Evolutionary conservation across 2,113 vertebrate genomes (phyloP), one percentile per base, ranked within the genome.

Genomic region (Dunckerocampus dactyliophorus): DNA sequence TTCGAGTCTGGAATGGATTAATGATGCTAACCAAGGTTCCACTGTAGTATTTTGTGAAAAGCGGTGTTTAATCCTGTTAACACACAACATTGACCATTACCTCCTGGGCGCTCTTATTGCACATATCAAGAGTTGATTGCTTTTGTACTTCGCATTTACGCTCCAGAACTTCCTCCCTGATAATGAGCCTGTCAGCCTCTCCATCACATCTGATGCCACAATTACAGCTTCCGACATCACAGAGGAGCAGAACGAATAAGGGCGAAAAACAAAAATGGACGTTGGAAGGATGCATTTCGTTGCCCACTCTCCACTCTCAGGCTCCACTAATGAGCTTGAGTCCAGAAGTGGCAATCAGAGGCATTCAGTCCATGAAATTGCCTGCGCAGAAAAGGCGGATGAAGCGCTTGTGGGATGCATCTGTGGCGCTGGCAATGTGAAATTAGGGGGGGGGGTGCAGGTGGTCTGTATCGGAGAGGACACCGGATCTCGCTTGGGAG

Each of bases 281-380:
- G 3, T n/a, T n/a, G 57, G 39, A 58, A 55, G 11, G 59, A 19
- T 67, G 56, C 24, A 54, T 72, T 79, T 54, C 65, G 51, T 71
- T 62, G 47, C 62, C 62, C 62, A 63, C 39, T 69, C 34, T 42
- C 45, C 15, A 49, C 54, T 67, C 71, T 70, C 47, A 65, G 69
- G 24, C 72, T 62, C 56, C 52, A 39, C 63, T 81, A 73, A 82
- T 80, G 67, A 78, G 77, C 21, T 17, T 2, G 43, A 72, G 70
- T 63, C 53, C 60, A 75, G 49, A 79, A 85, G 80, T 72, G 63
- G 82, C 74, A 85, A 82, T 81, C 80, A 67, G 55, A 63, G 62
- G 51, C 68, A 72, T 82, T 80, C 68, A 78, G 67, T 77, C 72
- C 67, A 62, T 68, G 63, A 81, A 77, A 71, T 64, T 77, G 75